Conservation (phyloP, 2,888 invertebrate species). For the Drosophila lacicola region DNA sequence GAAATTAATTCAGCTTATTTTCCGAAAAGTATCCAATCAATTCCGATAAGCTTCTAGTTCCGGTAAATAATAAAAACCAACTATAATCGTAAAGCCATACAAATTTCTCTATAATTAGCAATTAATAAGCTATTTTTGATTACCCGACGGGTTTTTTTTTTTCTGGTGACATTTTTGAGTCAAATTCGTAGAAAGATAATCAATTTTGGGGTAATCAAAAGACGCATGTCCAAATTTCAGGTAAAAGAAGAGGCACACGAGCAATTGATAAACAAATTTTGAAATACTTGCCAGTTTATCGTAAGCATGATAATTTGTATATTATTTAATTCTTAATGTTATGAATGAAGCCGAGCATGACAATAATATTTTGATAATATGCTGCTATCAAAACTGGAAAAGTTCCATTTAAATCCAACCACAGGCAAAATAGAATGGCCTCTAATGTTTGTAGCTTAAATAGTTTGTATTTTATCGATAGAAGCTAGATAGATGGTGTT, state of each 20-base stretch:
- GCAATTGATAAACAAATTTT: constrained; percentile 9
- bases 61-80: constrained; percentile 15
- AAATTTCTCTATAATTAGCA: constrained; percentile 12
- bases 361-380: constrained; percentile 14
- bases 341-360: constrained; percentile 31
- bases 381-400: constrained; percentile 23
- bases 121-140: constrained; percentile 4
- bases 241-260: not conserved
- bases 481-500: not conserved
- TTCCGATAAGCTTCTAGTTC: constrained; percentile 32
- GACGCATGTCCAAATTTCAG: not conserved
- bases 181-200: constrained; percentile 11
- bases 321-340: constrained; percentile 4
- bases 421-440: not conserved
- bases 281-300: constrained; percentile 14
- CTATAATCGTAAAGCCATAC: constrained; percentile 4
- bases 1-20: too few species aligned
- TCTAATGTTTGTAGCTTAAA: not conserved
- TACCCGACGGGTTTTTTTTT: not conserved
- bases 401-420: constrained; percentile 9
- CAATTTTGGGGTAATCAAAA: constrained; percentile 4
- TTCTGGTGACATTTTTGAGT: not conserved
- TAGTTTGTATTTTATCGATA: not conserved
- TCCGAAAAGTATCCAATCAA: not conserved
- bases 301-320: constrained; percentile 28